These are phyloP conservation scores for Hystrix brachyura DNA, from an alignment of 2,113 vertebrate genomes.

Conservation along the genomic window DNA sequence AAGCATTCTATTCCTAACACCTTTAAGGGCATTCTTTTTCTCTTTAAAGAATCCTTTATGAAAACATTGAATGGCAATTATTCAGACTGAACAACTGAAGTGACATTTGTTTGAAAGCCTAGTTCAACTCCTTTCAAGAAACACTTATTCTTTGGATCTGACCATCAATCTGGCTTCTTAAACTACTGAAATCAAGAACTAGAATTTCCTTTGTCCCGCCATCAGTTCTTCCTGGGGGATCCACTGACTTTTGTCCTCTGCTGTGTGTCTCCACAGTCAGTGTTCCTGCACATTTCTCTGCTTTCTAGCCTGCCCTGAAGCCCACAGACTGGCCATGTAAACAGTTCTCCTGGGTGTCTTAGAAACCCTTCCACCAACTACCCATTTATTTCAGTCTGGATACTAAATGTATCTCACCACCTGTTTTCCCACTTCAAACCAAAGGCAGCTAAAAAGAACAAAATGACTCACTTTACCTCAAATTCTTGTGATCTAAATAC, in stretches of 20 bases:
- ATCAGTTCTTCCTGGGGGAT: background rate
- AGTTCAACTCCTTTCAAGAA: background rate
- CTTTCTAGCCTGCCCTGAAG: background rate
- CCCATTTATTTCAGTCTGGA: background rate
- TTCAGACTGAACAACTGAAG: background rate
- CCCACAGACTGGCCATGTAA: background rate
- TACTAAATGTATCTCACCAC: background rate
- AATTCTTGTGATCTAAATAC: background rate
- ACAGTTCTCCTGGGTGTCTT: background rate
- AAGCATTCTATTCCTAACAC: background rate
- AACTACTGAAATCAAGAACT: background rate
- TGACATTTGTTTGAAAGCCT: slow-evolving; percentile 7
- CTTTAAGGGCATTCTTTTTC: slow-evolving; percentile 4
- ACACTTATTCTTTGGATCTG: background rate
- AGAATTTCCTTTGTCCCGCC: background rate
- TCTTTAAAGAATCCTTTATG: background rate
- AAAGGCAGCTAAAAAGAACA: background rate
- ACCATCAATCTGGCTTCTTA: background rate
- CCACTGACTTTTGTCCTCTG: background rate
- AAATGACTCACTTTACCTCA: background rate
- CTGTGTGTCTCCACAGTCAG: background rate
- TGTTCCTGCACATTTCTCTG: background rate
- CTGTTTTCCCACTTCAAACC: background rate
- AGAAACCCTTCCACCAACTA: background rate
- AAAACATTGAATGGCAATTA: background rate